Evolutionary conservation across 2,113 vertebrate genomes (phyloP), one percentile per base, ranked within the genome.

Genomic region (Jacana jacana): DNA sequence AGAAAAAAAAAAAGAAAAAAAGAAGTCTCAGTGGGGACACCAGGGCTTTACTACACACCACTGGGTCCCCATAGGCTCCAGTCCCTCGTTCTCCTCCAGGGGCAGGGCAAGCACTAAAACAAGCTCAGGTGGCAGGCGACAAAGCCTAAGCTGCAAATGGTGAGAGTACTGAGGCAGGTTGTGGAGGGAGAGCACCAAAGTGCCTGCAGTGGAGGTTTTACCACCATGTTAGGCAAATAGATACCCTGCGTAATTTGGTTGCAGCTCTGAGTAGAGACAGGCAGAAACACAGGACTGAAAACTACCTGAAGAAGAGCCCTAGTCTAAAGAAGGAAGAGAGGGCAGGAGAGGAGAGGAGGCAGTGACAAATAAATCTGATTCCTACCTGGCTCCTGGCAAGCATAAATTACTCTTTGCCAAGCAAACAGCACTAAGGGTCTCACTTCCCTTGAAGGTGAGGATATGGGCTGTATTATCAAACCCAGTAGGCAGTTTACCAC

Each of bases 181-280:
- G 25, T 7, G 25, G 27, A 33, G 31, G n/a, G 27, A 44, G 33
- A 51, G 28, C 1, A 3, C 1, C 15, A 75, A 66, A 57, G 22
- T 2, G 1, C 48, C 9, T 0, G 0, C 1, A 0, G 22, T 42
- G 48, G 15, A 63, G 20, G 13, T 8, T 83, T 55, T 42, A 85
- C 75, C 5, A 23, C 48, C 24, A 81, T 42, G 3, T 52, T 58
- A 64, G 44, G 27, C n/a, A 78, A 55, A 66, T 0, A 4, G 66
- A 63, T 81, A 71, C 46, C 35, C 9, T 57, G 22, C 83, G 39
- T 31, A 16, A 69, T 58, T 51, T 63, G 51, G 15, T 44, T 37
- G 17, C 40, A 35, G 69, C 28, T 71, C 81, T 75, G 51, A 89
- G 81, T 77, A 89, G 60, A 81, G 44, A 61, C 14, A 22, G 37